Evolutionary conservation across 2,797 vertebrate species (phyloP).

Genomic region (Sebastolobus altivelis): DNA sequence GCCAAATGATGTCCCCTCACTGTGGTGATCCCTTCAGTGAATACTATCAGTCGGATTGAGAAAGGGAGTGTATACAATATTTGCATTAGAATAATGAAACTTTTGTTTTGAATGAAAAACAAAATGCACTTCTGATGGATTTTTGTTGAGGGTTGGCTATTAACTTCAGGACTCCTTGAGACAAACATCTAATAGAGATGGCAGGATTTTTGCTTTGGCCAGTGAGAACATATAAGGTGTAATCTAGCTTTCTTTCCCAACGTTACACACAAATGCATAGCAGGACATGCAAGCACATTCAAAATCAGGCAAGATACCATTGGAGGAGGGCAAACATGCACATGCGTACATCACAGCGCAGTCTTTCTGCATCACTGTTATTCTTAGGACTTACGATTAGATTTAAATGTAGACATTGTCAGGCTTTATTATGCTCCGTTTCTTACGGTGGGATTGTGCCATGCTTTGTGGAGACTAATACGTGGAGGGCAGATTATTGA

Average conservation of each 20-base stretch:
- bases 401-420: neutral
- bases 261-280: conserved; percentile 84
- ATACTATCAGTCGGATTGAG: conserved; percentile 51
- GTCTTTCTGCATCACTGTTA: conserved; percentile 83
- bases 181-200: conserved; percentile 83
- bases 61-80: conserved; percentile 27
- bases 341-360: conserved; percentile 79
- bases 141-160: conserved; percentile 34
- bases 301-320: conserved; percentile 84
- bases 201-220: conserved; percentile 76
- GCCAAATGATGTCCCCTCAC: conserved; percentile 60
- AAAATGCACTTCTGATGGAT: conserved; percentile 29
- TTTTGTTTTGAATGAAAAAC: conserved; percentile 38
- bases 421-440: conserved; percentile 20
- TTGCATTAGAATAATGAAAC: conserved; percentile 37
- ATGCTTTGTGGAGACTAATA: conserved; percentile 42
- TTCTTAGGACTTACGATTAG: conserved; percentile 7
- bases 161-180: conserved; percentile 69
- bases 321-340: conserved; percentile 75
- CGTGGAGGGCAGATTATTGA: conserved; percentile 17
- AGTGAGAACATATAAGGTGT: conserved; percentile 90
- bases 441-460: conserved; percentile 29
- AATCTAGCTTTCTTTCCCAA: conserved; percentile 93
- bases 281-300: conserved; percentile 83
- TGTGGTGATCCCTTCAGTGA: conserved; percentile 49